Conservation (phyloP, 2,888 invertebrate genomes). For the Tribolium freemani region DNA sequence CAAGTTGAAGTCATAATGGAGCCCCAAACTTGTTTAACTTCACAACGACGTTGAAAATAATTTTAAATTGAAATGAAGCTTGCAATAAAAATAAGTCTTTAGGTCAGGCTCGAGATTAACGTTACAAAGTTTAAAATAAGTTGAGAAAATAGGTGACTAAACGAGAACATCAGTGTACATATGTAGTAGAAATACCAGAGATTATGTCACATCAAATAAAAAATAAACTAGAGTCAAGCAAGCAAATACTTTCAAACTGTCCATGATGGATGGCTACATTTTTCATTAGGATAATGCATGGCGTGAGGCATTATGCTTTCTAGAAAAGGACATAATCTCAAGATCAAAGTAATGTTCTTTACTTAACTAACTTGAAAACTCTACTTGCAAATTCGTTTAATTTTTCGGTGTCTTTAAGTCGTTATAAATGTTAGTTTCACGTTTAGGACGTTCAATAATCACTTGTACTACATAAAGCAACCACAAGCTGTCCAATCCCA, state of each 20-base stretch:
- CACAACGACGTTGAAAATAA: conserved; percentile 26
- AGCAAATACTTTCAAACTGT: background rate
- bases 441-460: conserved; percentile 27
- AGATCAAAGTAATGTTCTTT: too few relatives aligned
- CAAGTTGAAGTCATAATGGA: conserved; percentile 11
- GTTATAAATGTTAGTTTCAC: conserved; percentile 22
- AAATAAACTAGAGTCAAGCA: background rate
- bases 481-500: conserved; percentile 26
- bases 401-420: conserved; percentile 1
- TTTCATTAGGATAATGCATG: background rate
- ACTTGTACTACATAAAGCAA: conserved; percentile 24
- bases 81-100: conserved; percentile 11
- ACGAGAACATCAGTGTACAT: background rate
- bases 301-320: background rate
- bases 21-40: conserved; percentile 29
- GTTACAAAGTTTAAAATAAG: background rate
- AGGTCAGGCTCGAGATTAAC: conserved; percentile 10
- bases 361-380: background rate
- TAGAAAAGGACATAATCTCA: too few relatives aligned
- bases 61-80: conserved; percentile 28
- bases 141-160: too few relatives aligned
- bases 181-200: background rate
- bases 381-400: background rate
- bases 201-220: background rate
- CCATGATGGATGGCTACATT: background rate